Evolutionary conservation across 2,797 vertebrate species (phyloP).

Genomic region (Onychomys torridus): DNA sequence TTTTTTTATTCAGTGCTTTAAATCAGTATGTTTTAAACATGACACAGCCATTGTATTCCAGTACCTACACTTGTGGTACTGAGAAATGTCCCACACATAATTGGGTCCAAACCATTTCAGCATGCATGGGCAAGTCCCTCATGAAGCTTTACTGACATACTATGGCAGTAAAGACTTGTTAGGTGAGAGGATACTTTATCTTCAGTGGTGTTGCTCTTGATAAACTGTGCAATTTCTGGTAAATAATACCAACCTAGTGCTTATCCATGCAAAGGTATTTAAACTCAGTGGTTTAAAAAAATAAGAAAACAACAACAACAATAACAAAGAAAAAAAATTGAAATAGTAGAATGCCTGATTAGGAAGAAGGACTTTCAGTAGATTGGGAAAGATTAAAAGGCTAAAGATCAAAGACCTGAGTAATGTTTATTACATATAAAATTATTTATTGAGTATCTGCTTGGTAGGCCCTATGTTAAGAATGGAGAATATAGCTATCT

Average conservation of each 20-base stretch:
- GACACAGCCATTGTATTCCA: background rate
- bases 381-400: too few relatives aligned
- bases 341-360: background rate
- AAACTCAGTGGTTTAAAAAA: background rate
- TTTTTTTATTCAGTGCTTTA: background rate
- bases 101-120: background rate
- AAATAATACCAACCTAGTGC: background rate
- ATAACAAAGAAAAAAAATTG: background rate
- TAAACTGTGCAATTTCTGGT: background rate
- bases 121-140: background rate
- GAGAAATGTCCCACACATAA: background rate
- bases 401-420: background rate
- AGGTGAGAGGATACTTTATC: accelerated
- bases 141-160: too few relatives aligned
- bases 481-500: background rate
- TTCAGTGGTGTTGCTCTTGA: background rate
- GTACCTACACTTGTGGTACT: background rate
- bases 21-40: background rate
- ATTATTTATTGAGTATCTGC: background rate
- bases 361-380: background rate
- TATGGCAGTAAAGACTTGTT: background rate
- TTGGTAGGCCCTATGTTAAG: background rate
- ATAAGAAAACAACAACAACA: background rate
- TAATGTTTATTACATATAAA: background rate
- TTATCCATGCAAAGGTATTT: background rate